Base-by-base conservation (phyloP, 2,113 vertebrate genomes). In the Eurystomus gularis region DNA sequence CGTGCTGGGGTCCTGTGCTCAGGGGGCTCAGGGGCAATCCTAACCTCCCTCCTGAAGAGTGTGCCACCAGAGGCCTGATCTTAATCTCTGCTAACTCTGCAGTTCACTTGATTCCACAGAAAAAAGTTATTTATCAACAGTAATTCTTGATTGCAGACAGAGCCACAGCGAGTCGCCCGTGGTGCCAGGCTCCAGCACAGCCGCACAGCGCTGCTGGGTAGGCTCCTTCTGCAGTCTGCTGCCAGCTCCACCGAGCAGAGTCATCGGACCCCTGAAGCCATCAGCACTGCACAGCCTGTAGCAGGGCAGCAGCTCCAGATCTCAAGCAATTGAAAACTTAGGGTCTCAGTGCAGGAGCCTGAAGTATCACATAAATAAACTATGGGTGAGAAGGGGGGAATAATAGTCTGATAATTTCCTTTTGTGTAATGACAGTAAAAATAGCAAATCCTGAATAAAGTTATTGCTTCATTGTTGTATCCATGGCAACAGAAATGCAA, bases 361-460 rank as follows among this genome's bases (percentile, higher is more conserved):
- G 69, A 62, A 84, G 39, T 18, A 64, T 40, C 72, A 57, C 14
- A 51, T 18, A 75, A 76, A 87, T 44, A 82, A 91, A 37, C 21
- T 31, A 8, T 4, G 25, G 18, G 31, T 44, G 46, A 82, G 18
- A 91, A 37, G 70, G 54, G 76, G 35, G 49, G n/a, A 25, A 61
- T 42, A 88, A 87, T 9, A 72, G 49, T 7, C 19, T 76, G 85
- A 72, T 69, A 69, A 79, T 82, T 88, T 94, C 46, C 68, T 79
- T 23, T 85, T 93, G 58, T 88, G 54, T 90, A 96, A 93, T 91
- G 85, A 90, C 49, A 73, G 72, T 77, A 91, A 94, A 96, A 93
- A 92, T 87, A 91, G 87, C 71, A 91, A 82, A 89, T 80, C 58
- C 60, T 72, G 87, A 88, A 57, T 60, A 61, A 95, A 89, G 48